Evolutionary conservation across 2,113 vertebrate species (phyloP).

Genomic region (Poeciliopsis occidentalis): DNA sequence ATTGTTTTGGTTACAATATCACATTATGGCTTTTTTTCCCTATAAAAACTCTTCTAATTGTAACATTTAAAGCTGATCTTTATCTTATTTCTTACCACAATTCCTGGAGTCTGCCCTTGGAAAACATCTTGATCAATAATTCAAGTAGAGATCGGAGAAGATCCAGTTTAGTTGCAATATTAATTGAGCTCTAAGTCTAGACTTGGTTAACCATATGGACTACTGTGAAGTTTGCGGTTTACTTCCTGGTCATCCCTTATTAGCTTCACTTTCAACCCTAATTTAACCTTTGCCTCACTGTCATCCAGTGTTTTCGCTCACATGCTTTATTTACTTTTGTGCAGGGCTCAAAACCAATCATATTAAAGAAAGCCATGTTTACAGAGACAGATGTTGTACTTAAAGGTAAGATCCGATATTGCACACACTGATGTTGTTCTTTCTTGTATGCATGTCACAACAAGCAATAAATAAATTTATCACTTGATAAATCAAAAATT

Average conservation of each 20-base stretch:
- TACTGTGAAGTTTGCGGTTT: neutral
- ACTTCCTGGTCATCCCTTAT: neutral
- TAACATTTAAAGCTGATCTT: neutral
- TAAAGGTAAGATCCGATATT: conserved; percentile 76
- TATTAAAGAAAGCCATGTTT: conserved; percentile 87
- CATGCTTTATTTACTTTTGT: conserved; percentile 2
- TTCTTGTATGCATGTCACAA: no score
- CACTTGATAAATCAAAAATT: no score
- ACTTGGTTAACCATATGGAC: neutral
- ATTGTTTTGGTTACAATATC: no score
- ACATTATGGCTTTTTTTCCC: neutral
- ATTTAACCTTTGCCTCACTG: neutral
- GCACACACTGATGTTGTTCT: no score
- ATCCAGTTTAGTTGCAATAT: conserved; percentile 36
- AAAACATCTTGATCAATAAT: conserved; percentile 61
- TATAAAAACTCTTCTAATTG: neutral
- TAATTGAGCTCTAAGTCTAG: neutral
- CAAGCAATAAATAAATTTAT: no score
- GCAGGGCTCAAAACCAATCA: conserved; percentile 82
- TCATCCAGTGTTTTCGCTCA: neutral
- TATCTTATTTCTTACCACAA: neutral
- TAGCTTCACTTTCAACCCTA: neutral
- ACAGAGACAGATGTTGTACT: conserved; percentile 84
- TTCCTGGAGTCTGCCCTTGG: neutral
- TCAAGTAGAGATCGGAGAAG: conserved; percentile 26